Conservation (phyloP, 1,140 invertebrate species). For the Calephelis virginiensis region DNA sequence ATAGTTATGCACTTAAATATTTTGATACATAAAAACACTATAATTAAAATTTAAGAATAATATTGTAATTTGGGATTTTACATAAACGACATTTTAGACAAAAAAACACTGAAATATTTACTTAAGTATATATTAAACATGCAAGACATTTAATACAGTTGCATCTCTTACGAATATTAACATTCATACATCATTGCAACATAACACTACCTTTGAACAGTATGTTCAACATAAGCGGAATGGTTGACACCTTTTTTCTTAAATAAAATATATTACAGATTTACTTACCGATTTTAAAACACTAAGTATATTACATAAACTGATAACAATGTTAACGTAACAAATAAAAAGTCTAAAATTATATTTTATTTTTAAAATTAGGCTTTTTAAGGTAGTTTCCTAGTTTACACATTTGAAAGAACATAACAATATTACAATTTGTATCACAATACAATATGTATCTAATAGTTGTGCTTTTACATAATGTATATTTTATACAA, state of each 20-base stretch:
- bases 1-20: too few species aligned
- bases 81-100: too few species aligned
- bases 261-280: conserved; percentile 6
- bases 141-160: neutral
- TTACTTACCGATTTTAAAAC: neutral
- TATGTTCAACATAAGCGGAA: neutral
- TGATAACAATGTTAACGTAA: conserved; percentile 13
- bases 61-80: too few species aligned
- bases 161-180: neutral
- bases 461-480: neutral
- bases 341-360: neutral
- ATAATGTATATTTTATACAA: too few species aligned
- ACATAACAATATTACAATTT: neutral
- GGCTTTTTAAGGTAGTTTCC: neutral
- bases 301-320: conserved; percentile 2
- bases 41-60: too few species aligned
- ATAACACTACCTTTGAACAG: neutral
- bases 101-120: too few species aligned
- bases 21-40: too few species aligned
- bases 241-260: conserved; percentile 1
- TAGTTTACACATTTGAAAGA: neutral
- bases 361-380: conserved; percentile 2
- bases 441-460: neutral
- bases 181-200: too few species aligned
- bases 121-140: neutral